Evolutionary conservation across 2,797 vertebrate genomes (phyloP), one percentile per base, ranked within the genome.

Genomic region (Pogonophryne albipinna): DNA sequence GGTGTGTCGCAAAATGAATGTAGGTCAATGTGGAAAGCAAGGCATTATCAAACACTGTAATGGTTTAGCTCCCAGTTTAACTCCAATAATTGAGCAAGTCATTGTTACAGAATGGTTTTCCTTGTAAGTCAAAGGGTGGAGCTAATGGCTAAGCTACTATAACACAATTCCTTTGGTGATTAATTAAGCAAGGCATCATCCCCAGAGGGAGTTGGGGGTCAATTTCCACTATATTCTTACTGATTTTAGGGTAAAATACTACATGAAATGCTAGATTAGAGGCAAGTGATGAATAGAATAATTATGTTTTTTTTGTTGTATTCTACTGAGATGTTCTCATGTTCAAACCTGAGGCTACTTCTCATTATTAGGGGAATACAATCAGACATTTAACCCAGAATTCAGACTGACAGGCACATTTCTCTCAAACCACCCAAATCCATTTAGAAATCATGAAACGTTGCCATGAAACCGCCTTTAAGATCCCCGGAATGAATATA

Each of bases 71-170:
- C 69, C 47, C 2, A 38, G 0, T 1, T 45, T 52, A 44, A 23
- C 34, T 34, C 4, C 19, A 23, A 4, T 13, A 57, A 34, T n/a
- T 20, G 52, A 58, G 74, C 60, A 53, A 62, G 55, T 55, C 63
- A 52, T 9, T 19, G 13, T 0, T 0, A 15, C 19, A 57, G 65
- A 58, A 63, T 27, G 34, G 34, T 17, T 44, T 27, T 27, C 15
- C 38, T 51, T 51, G 52, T 11, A 44, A 70, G 53, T 51, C 55
- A 60, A 64, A 80, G 58, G 58, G 61, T 47, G 76, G 59, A 44
- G 65, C 49, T 4, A 19, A 7, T 7, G 34, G 34, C 34, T 38
- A 38, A 9, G 34, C 34, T 38, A 38, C 6, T 38, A 38, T 38
- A 9, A 45, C 50, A 14, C 31, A 19, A 6, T 20, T 41, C 6